Percentiles rank a stretch among this genome's conserved stretches.
phyloP scores from a whole-genome alignment of 1,140 invertebrate species.

The Rhopalosiphum maidis region DNA sequence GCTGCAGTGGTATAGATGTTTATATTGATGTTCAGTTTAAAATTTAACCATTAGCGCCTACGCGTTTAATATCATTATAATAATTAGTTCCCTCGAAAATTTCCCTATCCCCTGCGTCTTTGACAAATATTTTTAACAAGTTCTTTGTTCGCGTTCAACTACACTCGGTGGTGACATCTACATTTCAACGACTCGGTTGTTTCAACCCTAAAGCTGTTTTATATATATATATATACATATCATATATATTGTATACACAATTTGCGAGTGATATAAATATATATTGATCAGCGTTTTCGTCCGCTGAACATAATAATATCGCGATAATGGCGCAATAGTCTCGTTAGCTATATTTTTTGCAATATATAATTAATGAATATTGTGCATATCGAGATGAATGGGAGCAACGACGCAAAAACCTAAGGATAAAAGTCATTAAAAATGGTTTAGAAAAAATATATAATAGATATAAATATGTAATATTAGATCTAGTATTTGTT shows the following conservation, averaged over 20 bases:
- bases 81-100: background rate
- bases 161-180: background rate
- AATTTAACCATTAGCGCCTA: background rate
- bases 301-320: background rate
- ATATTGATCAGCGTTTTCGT: background rate
- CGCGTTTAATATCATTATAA: background rate
- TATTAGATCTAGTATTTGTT: too few relatives aligned
- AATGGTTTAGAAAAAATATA: too few relatives aligned
- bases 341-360: background rate
- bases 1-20: background rate
- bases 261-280: background rate
- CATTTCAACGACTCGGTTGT: background rate
- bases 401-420: background rate
- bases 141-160: background rate
- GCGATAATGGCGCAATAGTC: background rate
- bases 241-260: background rate
- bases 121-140: background rate
- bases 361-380: background rate
- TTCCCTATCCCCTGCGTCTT: background rate
- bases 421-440: too few relatives aligned
- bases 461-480: too few relatives aligned
- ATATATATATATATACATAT: background rate
- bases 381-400: background rate
- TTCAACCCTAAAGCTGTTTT: background rate
- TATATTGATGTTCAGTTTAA: background rate